phyloP scores from a whole-genome alignment of 2,797 vertebrate genomes.

The Spinus pinus region DNA sequence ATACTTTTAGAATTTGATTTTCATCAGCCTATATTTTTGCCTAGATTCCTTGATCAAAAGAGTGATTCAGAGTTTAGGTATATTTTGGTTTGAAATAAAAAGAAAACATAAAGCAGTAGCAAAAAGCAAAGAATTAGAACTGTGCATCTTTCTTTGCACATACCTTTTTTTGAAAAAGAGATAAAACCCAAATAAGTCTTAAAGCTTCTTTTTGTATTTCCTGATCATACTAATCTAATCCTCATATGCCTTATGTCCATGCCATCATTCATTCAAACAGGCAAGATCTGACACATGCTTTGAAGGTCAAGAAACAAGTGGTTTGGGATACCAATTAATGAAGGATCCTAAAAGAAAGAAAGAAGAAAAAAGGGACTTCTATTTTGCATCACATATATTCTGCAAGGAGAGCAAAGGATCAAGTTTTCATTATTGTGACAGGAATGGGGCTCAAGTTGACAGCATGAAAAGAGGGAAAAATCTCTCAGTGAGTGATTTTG shows the following conservation, averaged over 20 bases:
- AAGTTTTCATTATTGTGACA: not conserved
- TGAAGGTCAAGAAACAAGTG: not conserved
- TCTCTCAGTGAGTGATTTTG: not conserved
- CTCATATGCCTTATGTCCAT: not conserved
- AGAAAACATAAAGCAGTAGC: not conserved
- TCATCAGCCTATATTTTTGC: not conserved
- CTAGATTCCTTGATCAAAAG: not conserved
- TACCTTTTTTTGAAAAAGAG: not conserved
- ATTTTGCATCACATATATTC: not conserved
- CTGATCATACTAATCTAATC: not conserved
- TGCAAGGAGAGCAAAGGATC: not conserved
- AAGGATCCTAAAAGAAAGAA: not conserved
- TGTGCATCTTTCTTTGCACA: not conserved
- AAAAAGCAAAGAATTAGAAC: not conserved
- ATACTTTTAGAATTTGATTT: not conserved
- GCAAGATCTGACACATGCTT: not conserved
- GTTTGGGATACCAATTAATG: not conserved
- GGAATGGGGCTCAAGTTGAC: not conserved
- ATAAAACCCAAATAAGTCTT: not conserved
- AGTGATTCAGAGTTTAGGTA: not conserved
- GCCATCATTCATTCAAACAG: not conserved
- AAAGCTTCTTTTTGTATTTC: not conserved
- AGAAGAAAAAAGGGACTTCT: not conserved
- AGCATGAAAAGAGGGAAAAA: not conserved
- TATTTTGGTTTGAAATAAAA: not conserved